Percentiles rank a stretch among this genome's conserved stretches.
These are phyloP conservation scores for Drosophila ohnishii DNA, from an alignment of 1,140 invertebrate species.

Conservation along the genomic window DNA sequence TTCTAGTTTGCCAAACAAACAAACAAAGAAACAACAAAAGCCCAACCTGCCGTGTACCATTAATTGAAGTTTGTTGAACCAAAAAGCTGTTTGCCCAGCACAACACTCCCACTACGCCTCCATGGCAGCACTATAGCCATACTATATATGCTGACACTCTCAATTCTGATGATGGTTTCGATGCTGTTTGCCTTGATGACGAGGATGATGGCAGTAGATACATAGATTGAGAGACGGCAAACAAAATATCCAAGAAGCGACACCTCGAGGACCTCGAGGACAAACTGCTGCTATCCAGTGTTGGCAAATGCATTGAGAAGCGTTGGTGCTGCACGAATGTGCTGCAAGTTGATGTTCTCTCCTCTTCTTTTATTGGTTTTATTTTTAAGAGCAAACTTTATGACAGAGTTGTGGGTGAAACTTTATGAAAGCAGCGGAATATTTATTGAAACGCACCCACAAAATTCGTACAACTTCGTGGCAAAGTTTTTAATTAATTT, in stretches of 20 bases:
- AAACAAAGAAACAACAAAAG: conserved; percentile 64
- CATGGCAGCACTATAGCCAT: conserved; percentile 7
- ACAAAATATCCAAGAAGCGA: conserved; percentile 16
- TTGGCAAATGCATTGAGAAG: conserved; percentile 30
- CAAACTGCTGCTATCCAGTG: conserved; percentile 16
- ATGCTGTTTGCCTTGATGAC: conserved; percentile 15
- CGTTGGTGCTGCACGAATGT: conserved; percentile 22
- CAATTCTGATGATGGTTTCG: conserved; percentile 26
- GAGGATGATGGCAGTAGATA: conserved; percentile 32
- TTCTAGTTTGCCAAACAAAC: conserved; percentile 49
- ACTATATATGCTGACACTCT: conserved; percentile 19
- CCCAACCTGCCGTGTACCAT: conserved; percentile 58
- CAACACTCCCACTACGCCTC: neutral
- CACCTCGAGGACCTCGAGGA: conserved; percentile 14
- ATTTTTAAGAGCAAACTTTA: conserved; percentile 10
- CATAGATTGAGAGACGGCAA: conserved; percentile 18
- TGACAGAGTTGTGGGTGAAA: conserved; percentile 16
- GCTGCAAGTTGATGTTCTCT: conserved; percentile 7
- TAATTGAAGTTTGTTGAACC: conserved; percentile 80
- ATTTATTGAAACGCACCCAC: conserved; percentile 11
- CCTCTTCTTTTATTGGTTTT: neutral
- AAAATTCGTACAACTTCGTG: conserved; percentile 8
- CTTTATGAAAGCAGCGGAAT: conserved; percentile 3
- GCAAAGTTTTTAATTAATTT: conserved; percentile 32
- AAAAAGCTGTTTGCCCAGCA: conserved; percentile 68